phyloP scores from a whole-genome alignment of 2,888 invertebrate genomes.

The Ectropis crepuscularia region DNA sequence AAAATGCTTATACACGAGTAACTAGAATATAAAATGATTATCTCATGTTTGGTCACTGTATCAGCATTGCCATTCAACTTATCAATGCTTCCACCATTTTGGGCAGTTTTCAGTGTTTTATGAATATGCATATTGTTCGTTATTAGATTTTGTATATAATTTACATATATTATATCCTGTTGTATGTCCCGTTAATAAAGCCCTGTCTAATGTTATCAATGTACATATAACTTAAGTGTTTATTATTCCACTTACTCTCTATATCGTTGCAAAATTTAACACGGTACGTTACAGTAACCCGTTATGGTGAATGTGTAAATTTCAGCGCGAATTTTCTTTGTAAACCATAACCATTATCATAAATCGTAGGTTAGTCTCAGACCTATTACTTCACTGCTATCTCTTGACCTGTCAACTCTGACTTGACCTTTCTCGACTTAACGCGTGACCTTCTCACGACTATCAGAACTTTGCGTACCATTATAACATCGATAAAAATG shows the following conservation, averaged over 20 bases:
- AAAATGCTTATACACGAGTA: no score
- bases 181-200: background rate
- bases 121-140: no score
- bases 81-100: no score
- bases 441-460: conserved; percentile 35
- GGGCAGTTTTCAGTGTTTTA: no score
- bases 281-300: background rate
- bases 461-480: conserved; percentile 26
- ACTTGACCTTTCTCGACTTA: conserved; percentile 39
- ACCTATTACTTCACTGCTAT: conserved; percentile 33
- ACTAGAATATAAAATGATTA: no score
- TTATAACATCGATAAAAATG: conserved; percentile 17
- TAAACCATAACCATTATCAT: conserved; percentile 11
- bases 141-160: background rate
- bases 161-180: background rate
- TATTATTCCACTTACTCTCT: no score
- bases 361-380: conserved; percentile 15
- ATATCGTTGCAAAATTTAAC: background rate
- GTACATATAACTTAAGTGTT: no score
- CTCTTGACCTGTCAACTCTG: conserved; percentile 39
- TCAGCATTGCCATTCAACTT: no score
- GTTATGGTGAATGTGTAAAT: background rate
- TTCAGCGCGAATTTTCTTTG: background rate
- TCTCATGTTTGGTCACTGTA: no score
- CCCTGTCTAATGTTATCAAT: no score